phyloP scores from a whole-genome alignment of 2,888 invertebrate genomes.

The Dasypogon diadema region DNA sequence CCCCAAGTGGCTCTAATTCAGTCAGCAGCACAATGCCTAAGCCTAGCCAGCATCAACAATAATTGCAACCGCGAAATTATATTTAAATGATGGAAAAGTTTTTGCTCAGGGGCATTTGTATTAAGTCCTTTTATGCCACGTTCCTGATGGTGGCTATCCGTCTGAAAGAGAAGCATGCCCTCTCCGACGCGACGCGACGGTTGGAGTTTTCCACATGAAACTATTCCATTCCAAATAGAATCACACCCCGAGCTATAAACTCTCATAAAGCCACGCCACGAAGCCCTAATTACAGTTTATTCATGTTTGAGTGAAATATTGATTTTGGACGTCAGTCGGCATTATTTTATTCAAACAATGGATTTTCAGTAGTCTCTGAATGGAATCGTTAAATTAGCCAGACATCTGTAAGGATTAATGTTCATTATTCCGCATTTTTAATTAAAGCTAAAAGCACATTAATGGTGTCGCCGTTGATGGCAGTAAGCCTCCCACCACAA shows the following conservation, averaged over 20 bases:
- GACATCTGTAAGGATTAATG: background rate
- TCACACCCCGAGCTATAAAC: background rate
- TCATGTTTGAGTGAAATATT: background rate
- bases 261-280: background rate
- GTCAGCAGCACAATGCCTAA: too few relatives aligned
- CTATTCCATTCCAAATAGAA: background rate
- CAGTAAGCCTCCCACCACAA: too few relatives aligned
- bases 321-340: background rate
- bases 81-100: background rate
- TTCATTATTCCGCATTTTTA: background rate
- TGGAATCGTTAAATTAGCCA: background rate
- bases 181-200: too few relatives aligned
- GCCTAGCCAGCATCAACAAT: too few relatives aligned
- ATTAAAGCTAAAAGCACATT: background rate
- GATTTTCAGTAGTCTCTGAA: background rate
- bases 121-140: background rate
- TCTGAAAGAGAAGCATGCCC: background rate
- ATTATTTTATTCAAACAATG: background rate
- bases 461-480: background rate
- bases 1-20: too few relatives aligned
- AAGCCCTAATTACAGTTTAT: background rate
- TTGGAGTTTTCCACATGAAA: background rate
- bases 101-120: background rate
- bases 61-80: background rate
- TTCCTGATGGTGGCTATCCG: background rate